Evolutionary conservation across 2,888 invertebrate genomes (phyloP).

Genomic region (Eledona agricola): DNA sequence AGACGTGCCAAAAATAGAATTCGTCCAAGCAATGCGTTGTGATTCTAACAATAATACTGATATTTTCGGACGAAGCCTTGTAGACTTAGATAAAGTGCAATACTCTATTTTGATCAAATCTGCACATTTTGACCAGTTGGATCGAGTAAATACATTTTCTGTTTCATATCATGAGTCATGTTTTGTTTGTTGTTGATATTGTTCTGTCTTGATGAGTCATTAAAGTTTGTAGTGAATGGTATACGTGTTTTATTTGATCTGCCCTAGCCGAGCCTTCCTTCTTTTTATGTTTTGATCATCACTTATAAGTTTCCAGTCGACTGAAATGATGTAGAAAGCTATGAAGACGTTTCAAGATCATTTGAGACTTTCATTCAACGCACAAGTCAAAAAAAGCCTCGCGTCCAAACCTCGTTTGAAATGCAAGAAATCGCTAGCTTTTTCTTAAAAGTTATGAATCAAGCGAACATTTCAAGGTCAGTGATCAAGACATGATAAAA

Average conservation of each 20-base stretch:
- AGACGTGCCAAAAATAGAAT: slow-evolving; percentile 29
- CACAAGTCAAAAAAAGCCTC: too few species aligned
- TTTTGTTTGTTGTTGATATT: slow-evolving; percentile 23
- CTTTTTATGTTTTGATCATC: too few species aligned
- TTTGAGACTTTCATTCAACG: too few species aligned
- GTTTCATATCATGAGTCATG: slow-evolving; percentile 4
- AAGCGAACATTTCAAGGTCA: too few species aligned
- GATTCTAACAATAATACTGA: slow-evolving; percentile 16
- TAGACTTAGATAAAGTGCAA: slow-evolving; percentile 33
- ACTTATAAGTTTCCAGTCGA: too few species aligned
- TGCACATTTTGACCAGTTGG: neutral
- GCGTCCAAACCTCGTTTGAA: too few species aligned
- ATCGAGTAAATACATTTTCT: slow-evolving; percentile 4
- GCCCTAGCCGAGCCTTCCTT: too few species aligned
- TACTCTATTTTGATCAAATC: slow-evolving; percentile 31
- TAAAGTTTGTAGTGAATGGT: slow-evolving; percentile 32
- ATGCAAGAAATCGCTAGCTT: too few species aligned
- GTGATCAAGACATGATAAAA: too few species aligned
- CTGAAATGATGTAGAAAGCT: too few species aligned
- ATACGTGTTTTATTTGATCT: slow-evolving; percentile 7
- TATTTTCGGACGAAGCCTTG: slow-evolving; percentile 28
- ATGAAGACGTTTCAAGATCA: too few species aligned
- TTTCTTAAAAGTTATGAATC: too few species aligned
- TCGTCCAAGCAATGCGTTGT: slow-evolving; percentile 32
- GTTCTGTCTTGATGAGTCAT: slow-evolving; percentile 28